A percentile compares a stretch with the other conserved stretches of the same genome.
Conservation (phyloP, 2,113 vertebrate genomes). For the Hippocampus zosterae region DNA sequence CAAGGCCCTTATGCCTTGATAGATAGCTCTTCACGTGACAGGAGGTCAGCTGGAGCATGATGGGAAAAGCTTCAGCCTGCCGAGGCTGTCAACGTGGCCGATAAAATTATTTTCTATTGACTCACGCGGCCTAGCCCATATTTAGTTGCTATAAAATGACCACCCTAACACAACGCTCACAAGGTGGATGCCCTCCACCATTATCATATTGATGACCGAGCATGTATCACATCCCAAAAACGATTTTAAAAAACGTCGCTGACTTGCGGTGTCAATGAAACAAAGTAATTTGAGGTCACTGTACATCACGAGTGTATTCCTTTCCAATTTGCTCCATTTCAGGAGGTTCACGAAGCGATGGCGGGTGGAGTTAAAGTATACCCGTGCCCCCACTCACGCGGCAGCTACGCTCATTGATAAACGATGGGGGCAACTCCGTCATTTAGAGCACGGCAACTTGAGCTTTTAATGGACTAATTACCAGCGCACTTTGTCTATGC, state of each 20-base stretch:
- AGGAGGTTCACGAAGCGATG: neutral
- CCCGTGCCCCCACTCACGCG: neutral
- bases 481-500: conserved; percentile 1
- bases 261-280: neutral
- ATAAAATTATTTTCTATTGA: neutral
- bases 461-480: conserved; percentile 25
- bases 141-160: neutral
- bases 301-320: neutral
- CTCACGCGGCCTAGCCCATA: neutral
- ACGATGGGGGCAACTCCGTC: conserved; percentile 2
- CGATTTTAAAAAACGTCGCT: too few species aligned
- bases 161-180: neutral
- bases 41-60: conserved; percentile 42
- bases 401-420: neutral
- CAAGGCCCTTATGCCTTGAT: conserved; percentile 47
- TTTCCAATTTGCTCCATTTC: conserved; percentile 2
- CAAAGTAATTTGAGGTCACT: neutral
- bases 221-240: too few species aligned
- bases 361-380: neutral
- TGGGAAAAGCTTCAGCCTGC: conserved; percentile 33
- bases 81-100: conserved; percentile 1
- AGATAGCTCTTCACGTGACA: conserved; percentile 45
- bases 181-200: neutral
- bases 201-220: neutral
- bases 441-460: conserved; percentile 3